Percentiles rank a stretch among this genome's conserved stretches.
These are phyloP conservation scores for Papilio machaon DNA, from an alignment of 1,140 invertebrate species.

Conservation along the genomic window DNA sequence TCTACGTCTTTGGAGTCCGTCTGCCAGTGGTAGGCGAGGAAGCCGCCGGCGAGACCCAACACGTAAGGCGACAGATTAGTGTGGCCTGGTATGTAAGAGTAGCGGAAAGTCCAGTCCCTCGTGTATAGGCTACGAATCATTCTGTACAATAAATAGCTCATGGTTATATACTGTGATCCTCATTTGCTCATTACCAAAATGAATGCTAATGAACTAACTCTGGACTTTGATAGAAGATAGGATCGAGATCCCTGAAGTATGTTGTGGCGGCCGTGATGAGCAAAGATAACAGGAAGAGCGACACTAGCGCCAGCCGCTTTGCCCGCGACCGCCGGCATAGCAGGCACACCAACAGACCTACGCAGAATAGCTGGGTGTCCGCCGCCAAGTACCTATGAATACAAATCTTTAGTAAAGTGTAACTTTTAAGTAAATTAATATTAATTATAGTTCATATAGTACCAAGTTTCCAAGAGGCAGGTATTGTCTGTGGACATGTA, in stretches of 20 bases:
- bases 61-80: conserved; percentile 70
- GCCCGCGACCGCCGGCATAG: conserved; percentile 48
- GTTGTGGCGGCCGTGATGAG: conserved; percentile 61
- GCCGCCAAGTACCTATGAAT: conserved; percentile 72
- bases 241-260: conserved; percentile 64
- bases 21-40: conserved; percentile 69
- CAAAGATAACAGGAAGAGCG: conserved; percentile 54
- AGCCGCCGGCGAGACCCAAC: conserved; percentile 68
- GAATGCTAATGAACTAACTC: conserved; percentile 62
- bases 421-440: background rate
- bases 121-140: conserved; percentile 61
- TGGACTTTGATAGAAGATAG: conserved; percentile 66
- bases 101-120: conserved; percentile 61
- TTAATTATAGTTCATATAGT: background rate
- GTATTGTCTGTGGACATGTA: conserved; percentile 59
- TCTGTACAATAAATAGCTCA: conserved; percentile 50
- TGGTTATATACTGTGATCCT: background rate
- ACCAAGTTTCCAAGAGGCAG: conserved; percentile 73
- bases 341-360: conserved; percentile 63
- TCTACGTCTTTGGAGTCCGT: conserved; percentile 56
- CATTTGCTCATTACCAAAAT: background rate
- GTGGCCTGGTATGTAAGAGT: conserved; percentile 67
- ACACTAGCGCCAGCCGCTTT: conserved; percentile 46
- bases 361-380: conserved; percentile 71
- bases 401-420: background rate